A percentile compares a stretch with the other conserved stretches of the same genome.
Conservation (phyloP, 1,140 invertebrate species). For the Bombus cullumanus region DNA sequence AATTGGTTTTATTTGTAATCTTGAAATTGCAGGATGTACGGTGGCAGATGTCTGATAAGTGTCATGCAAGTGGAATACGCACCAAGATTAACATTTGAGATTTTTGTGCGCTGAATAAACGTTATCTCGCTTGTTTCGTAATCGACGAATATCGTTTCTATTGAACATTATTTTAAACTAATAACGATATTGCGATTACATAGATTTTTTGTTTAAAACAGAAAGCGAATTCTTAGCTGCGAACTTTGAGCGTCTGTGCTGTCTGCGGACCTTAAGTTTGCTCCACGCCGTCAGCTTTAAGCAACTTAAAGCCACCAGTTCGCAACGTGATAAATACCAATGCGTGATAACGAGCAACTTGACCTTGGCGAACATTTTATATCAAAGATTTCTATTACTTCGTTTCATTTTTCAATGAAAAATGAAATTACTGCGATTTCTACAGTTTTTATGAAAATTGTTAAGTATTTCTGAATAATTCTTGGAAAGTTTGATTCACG, state of each 20-base stretch:
- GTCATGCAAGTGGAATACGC: not conserved
- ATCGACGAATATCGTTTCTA: too few relatives aligned
- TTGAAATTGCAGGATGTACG: slow-evolving; percentile 15
- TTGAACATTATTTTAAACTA: not conserved
- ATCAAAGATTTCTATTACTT: not conserved
- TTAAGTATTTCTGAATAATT: not conserved
- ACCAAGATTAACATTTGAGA: not conserved
- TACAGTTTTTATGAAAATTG: not conserved
- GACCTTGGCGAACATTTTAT: slow-evolving; percentile 26
- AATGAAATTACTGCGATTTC: not conserved
- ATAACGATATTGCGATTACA: too few relatives aligned
- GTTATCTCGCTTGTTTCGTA: not conserved
- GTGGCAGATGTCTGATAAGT: slow-evolving; percentile 5
- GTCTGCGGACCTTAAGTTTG: not conserved
- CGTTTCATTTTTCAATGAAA: not conserved
- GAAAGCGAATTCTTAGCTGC: not conserved
- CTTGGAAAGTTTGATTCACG: not conserved
- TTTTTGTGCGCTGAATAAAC: not conserved
- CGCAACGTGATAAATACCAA: slow-evolving; percentile 24
- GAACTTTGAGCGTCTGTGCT: not conserved
- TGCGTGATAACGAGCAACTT: slow-evolving; percentile 19
- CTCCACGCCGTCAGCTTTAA: slow-evolving; percentile 60
- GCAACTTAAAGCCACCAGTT: slow-evolving; percentile 50
- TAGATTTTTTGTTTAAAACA: not conserved
- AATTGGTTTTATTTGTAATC: not conserved